Evolutionary conservation across 1,140 invertebrate genomes (phyloP).

Genomic region (Trissolcus basalis): DNA sequence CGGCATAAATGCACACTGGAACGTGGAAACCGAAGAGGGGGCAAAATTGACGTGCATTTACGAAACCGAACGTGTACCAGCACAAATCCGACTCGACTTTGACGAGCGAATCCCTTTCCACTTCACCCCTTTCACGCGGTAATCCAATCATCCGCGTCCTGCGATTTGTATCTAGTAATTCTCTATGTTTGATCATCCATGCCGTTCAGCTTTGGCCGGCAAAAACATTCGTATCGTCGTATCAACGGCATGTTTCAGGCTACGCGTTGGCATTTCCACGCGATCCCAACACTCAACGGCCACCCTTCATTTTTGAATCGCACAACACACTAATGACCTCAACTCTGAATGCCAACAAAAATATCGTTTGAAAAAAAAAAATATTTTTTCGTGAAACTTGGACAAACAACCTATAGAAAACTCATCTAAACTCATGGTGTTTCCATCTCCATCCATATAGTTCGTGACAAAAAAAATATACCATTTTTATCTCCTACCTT

Average conservation of each 20-base stretch:
- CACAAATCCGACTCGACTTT: conserved; percentile 60
- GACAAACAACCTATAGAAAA: too few relatives aligned
- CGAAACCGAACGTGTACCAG: conserved; percentile 60
- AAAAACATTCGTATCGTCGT: conserved; percentile 46
- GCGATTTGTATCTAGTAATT: conserved; percentile 64
- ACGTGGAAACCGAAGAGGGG: conserved; percentile 31
- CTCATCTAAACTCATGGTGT: too few relatives aligned
- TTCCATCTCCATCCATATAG: too few relatives aligned
- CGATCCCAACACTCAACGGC: conserved; percentile 4
- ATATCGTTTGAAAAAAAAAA: too few relatives aligned
- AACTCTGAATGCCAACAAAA: not conserved
- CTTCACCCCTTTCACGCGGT: conserved; percentile 57
- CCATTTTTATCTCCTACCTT: too few relatives aligned
- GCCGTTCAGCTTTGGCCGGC: conserved; percentile 51
- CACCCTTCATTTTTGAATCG: conserved; percentile 14
- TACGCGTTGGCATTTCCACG: conserved; percentile 29
- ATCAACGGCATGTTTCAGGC: conserved; percentile 37
- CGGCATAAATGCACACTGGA: conserved; percentile 47
- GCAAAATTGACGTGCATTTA: conserved; percentile 58
- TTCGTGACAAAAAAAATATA: too few relatives aligned
- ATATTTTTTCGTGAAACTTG: too few relatives aligned
- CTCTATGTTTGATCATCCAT: conserved; percentile 61
- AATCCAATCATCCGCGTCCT: conserved; percentile 63
- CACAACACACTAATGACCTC: not conserved
- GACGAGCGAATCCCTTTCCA: conserved; percentile 57